Percentiles rank a stretch among this genome's conserved stretches.
Conservation (phyloP, 2,888 invertebrate species). For the Girardia tigrina region DNA sequence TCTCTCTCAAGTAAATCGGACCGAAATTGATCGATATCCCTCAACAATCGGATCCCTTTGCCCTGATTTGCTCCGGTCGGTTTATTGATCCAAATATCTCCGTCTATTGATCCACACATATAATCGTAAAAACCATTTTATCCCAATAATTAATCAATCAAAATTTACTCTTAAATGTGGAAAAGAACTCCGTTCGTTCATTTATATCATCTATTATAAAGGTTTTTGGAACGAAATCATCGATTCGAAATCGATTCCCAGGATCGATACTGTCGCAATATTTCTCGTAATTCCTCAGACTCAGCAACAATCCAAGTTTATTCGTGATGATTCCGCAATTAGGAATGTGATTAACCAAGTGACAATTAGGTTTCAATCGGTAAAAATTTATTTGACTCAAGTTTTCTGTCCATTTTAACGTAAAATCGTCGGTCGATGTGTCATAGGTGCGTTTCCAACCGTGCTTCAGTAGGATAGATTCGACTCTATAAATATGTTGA, state of each 20-base stretch:
- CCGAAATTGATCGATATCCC: conserved; percentile 43
- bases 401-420: conserved; percentile 48
- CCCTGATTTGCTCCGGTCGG: conserved; percentile 50
- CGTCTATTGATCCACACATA: conserved; percentile 44
- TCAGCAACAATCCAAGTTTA: conserved; percentile 49
- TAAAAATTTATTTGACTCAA: conserved; percentile 46
- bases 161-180: conserved; percentile 40
- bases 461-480: conserved; percentile 42
- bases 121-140: too few species aligned
- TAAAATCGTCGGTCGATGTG: conserved; percentile 43
- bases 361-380: conserved; percentile 45
- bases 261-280: conserved; percentile 43
- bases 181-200: conserved; percentile 45
- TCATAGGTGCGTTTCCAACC: conserved; percentile 48
- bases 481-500: conserved; percentile 44
- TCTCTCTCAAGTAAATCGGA: conserved; percentile 43
- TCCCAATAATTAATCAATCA: neutral
- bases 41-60: conserved; percentile 48
- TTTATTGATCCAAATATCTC: conserved; percentile 50
- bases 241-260: conserved; percentile 42
- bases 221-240: conserved; percentile 48
- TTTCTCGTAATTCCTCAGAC: conserved; percentile 46
- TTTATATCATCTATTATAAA: conserved; percentile 46
- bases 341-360: conserved; percentile 48
- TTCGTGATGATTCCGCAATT: conserved; percentile 49